These are phyloP conservation scores for Phylloscopus trochilus DNA, from an alignment of 2,113 vertebrate genomes.

Conservation along the genomic window DNA sequence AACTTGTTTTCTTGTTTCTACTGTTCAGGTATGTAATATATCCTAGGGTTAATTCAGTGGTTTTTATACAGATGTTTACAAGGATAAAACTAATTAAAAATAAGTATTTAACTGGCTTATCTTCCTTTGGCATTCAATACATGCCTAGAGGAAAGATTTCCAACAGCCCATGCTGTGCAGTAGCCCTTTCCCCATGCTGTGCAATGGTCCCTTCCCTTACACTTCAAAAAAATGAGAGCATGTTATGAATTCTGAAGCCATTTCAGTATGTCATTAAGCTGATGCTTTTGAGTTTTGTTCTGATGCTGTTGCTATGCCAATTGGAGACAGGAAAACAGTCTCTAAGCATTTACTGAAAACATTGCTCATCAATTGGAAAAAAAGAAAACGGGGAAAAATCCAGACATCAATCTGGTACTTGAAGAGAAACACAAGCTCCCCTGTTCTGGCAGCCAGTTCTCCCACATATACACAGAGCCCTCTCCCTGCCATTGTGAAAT, in stretches of 20 bases:
- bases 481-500: background rate
- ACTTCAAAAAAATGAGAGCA: background rate
- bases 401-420: background rate
- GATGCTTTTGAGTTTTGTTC: slow-evolving; percentile 17
- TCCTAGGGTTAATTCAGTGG: background rate
- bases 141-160: background rate
- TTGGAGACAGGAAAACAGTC: background rate
- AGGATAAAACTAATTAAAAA: background rate
- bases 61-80: background rate
- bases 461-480: background rate
- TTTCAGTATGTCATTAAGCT: background rate
- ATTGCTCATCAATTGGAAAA: background rate
- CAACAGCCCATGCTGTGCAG: background rate
- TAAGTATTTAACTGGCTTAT: background rate
- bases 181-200: background rate
- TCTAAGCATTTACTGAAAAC: slow-evolving; percentile 29
- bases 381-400: background rate
- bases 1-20: background rate
- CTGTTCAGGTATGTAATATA: background rate
- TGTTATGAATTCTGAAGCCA: slow-evolving; percentile 9
- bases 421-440: background rate
- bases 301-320: slow-evolving; percentile 41
- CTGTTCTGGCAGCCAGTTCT: background rate
- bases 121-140: background rate
- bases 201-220: background rate